Evolutionary conservation across 2,113 vertebrate genomes (phyloP).

Genomic region (Pungitius pungitius): DNA sequence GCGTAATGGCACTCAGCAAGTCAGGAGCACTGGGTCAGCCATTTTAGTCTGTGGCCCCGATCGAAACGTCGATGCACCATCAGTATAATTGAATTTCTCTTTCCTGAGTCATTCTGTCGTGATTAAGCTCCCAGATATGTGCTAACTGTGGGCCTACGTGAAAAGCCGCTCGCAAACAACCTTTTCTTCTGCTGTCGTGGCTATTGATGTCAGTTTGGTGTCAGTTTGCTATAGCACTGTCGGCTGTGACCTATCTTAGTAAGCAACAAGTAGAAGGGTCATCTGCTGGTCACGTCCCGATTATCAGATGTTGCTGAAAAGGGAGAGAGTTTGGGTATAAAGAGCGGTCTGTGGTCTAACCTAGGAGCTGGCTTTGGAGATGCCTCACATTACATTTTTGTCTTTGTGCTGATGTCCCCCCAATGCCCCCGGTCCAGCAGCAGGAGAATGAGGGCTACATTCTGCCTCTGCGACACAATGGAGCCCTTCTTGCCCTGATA

Average conservation of each 20-base stretch:
- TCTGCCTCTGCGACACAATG: constrained; percentile 73
- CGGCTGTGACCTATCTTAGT: constrained; percentile 51
- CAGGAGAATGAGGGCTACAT: constrained; percentile 73
- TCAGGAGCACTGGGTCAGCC: constrained; percentile 65
- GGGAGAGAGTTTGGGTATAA: constrained; percentile 59
- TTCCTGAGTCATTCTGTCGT: constrained; percentile 70
- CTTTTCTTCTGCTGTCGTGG: constrained; percentile 17
- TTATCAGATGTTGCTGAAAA: constrained; percentile 67
- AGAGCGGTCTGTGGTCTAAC: constrained; percentile 62
- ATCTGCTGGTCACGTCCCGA: constrained; percentile 61
- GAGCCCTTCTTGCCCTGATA: constrained; percentile 74
- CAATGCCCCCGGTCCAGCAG: constrained; percentile 65
- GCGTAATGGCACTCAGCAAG: constrained; percentile 57
- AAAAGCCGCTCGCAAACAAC: constrained; percentile 29
- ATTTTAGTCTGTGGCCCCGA: constrained; percentile 62
- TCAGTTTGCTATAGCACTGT: constrained; percentile 24
- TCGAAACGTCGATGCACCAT: constrained; percentile 67
- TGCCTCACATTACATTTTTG: constrained; percentile 77
- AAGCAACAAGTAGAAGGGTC: constrained; percentile 68
- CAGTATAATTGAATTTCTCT: constrained; percentile 71
- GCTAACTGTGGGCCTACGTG: constrained; percentile 32
- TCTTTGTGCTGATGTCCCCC: constrained; percentile 78
- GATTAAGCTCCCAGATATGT: constrained; percentile 68
- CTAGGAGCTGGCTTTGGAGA: constrained; percentile 68
- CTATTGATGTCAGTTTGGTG: constrained; percentile 35